Evolutionary conservation across 2,797 vertebrate genomes (phyloP).

Genomic region (Brotula barbata): DNA sequence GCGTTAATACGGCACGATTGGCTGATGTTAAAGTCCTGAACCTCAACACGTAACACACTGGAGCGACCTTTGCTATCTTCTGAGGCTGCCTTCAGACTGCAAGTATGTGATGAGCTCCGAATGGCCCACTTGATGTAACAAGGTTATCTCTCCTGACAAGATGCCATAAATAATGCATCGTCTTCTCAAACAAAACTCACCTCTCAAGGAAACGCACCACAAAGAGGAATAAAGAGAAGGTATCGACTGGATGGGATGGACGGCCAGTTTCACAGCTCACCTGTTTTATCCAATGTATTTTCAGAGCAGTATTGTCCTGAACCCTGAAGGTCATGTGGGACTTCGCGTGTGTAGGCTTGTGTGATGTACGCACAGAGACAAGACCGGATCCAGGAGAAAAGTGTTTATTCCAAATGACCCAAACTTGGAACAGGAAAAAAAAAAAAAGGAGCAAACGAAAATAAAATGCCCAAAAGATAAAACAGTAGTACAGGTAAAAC

Average conservation of each 20-base stretch:
- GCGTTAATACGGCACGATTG: slow-evolving; percentile 19
- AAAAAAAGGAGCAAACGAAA: slow-evolving; percentile 40
- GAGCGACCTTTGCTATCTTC: background rate
- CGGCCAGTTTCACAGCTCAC: background rate
- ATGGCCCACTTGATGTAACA: slow-evolving; percentile 1
- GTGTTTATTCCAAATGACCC: slow-evolving; percentile 73
- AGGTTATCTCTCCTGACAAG: slow-evolving; percentile 36
- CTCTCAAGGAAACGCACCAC: slow-evolving; percentile 12
- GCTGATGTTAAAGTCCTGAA: slow-evolving; percentile 24
- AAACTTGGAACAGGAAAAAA: slow-evolving; percentile 55
- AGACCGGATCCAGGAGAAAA: slow-evolving; percentile 52
- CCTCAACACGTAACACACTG: slow-evolving; percentile 11
- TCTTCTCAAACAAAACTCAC: slow-evolving; percentile 16
- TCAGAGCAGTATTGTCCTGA: background rate
- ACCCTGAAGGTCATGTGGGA: background rate
- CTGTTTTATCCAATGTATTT: slow-evolving; percentile 10
- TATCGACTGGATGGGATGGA: background rate
- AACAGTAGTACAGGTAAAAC: slow-evolving; percentile 57
- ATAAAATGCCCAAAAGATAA: slow-evolving; percentile 25
- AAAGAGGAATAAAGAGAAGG: slow-evolving; percentile 20
- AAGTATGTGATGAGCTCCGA: slow-evolving; percentile 24
- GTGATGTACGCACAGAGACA: slow-evolving; percentile 12
- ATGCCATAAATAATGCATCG: slow-evolving; percentile 49
- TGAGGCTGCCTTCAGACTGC: background rate
- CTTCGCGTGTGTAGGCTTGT: slow-evolving; percentile 15